Conservation (phyloP, 1,140 invertebrate species). For the Thereuonema tuberculata region DNA sequence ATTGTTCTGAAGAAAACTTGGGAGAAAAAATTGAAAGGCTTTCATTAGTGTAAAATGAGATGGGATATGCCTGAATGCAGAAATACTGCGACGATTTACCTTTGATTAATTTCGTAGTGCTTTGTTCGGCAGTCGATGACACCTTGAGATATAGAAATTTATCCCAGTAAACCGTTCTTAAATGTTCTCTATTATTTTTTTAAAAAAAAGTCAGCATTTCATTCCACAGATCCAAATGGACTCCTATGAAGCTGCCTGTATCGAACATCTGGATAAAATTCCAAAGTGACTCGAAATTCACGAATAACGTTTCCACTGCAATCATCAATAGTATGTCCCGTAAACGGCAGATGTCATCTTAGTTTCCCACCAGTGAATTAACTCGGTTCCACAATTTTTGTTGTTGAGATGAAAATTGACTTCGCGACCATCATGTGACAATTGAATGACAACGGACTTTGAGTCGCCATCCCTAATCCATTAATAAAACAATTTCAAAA, state of each 20-base stretch:
- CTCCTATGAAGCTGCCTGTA: too few relatives aligned
- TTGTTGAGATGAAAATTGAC: slow-evolving; percentile 54
- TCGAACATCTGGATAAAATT: too few relatives aligned
- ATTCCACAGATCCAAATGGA: too few relatives aligned
- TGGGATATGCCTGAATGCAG: slow-evolving; percentile 30
- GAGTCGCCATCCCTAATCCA: slow-evolving; percentile 42
- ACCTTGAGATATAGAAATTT: slow-evolving; percentile 55
- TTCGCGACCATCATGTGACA: slow-evolving; percentile 41
- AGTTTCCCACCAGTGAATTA: slow-evolving; percentile 68
- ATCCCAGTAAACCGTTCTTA: slow-evolving; percentile 54
- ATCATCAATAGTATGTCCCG: slow-evolving; percentile 70
- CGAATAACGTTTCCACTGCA: too few relatives aligned
- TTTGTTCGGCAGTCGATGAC: slow-evolving; percentile 59
- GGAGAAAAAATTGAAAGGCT: slow-evolving; percentile 27
- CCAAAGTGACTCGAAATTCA: background rate
- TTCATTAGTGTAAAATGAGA: slow-evolving; percentile 27
- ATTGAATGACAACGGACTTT: slow-evolving; percentile 25
- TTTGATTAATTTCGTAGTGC: slow-evolving; percentile 49
- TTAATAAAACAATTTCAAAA: slow-evolving; percentile 23
- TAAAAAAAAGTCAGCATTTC: too few relatives aligned
- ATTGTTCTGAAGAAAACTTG: slow-evolving; percentile 30
- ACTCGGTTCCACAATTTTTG: slow-evolving; percentile 60
- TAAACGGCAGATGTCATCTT: slow-evolving; percentile 59
- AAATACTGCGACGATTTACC: slow-evolving; percentile 42
- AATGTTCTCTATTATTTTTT: too few relatives aligned